phyloP scores from a whole-genome alignment of 2,113 vertebrate genomes.

The Tautogolabrus adspersus region DNA sequence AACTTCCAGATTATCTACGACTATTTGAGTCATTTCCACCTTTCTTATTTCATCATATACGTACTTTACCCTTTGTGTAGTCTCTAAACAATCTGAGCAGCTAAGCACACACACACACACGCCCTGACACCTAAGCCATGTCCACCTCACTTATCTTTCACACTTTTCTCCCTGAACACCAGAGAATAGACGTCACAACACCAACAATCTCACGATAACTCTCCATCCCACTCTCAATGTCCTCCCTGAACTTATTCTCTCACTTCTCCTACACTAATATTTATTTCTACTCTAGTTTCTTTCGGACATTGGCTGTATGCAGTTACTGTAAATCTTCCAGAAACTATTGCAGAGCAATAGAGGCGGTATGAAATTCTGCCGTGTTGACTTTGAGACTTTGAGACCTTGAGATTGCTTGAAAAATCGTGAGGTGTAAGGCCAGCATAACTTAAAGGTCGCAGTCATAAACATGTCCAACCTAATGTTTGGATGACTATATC shows the following conservation, averaged over 20 bases:
- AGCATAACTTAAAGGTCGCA: too few species aligned
- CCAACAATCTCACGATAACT: background rate
- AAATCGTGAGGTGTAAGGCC: too few species aligned
- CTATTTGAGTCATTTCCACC: background rate
- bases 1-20: background rate
- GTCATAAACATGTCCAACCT: too few species aligned
- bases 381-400: too few species aligned
- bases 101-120: background rate
- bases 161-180: background rate
- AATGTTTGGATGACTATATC: background rate
- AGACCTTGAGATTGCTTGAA: too few species aligned
- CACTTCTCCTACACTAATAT: background rate
- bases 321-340: background rate
- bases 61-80: background rate
- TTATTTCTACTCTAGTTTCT: background rate
- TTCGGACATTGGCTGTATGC: too few species aligned
- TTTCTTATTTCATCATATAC: background rate
- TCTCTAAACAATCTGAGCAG: background rate
- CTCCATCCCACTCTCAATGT: background rate
- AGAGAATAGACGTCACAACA: background rate
- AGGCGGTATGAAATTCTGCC: too few species aligned
- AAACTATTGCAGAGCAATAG: too few species aligned
- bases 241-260: background rate
- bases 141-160: conserved; percentile 2
- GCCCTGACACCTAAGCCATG: background rate